A percentile compares a stretch with the other conserved stretches of the same genome.
Conservation (phyloP, 2,797 vertebrate genomes). For the Sandelia bainsii region DNA sequence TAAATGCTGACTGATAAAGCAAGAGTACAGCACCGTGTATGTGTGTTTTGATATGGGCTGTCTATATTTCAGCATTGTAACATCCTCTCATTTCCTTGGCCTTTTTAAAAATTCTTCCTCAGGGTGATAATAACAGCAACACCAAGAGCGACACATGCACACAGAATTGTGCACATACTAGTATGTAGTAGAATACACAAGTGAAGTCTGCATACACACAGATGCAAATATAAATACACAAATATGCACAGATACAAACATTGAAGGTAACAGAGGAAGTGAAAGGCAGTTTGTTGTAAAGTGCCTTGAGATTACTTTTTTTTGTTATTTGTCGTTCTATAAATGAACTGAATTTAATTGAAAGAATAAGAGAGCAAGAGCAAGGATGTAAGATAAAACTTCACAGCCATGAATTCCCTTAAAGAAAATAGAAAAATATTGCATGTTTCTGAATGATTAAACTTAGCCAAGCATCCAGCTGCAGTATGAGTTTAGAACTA, state of each 20-base stretch:
- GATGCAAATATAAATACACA: background rate
- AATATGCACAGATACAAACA: conserved; percentile 4
- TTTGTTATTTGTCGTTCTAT: no score
- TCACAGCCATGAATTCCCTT: conserved; percentile 26
- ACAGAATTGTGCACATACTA: background rate
- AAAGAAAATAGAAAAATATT: conserved; percentile 38
- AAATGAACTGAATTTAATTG: no score
- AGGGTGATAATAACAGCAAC: conserved; percentile 50
- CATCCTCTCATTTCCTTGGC: conserved; percentile 39
- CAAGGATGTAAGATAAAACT: conserved; percentile 28
- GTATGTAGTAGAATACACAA: no score
- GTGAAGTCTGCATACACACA: background rate
- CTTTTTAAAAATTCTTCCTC: conserved; percentile 61
- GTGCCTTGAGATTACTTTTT: no score
- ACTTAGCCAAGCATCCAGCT: conserved; percentile 44
- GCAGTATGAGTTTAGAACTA: conserved; percentile 12
- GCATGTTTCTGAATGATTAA: conserved; percentile 40
- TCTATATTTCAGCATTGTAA: conserved; percentile 58
- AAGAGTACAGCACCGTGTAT: background rate
- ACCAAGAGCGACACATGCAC: conserved; percentile 14
- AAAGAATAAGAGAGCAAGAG: no score
- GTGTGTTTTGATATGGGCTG: conserved; percentile 21
- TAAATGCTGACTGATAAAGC: conserved; percentile 31
- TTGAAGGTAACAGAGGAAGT: background rate
- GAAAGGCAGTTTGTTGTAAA: background rate